Evolutionary conservation across 2,113 vertebrate species (phyloP), one percentile per base, ranked within the genome.

Genomic region (Excalfactoria chinensis): DNA sequence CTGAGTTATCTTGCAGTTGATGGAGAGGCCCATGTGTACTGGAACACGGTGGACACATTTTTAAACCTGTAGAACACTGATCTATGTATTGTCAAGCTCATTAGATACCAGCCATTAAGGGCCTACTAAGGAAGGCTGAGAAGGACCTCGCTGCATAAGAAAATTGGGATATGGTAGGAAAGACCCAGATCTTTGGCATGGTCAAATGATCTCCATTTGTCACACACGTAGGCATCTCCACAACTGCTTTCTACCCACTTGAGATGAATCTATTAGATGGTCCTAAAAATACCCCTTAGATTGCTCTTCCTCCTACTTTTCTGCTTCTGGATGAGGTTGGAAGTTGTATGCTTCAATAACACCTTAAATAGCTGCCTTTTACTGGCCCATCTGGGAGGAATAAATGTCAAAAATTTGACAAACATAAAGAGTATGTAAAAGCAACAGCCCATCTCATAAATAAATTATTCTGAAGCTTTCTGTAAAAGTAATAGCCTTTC

Each of bases 371-470:
- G 64, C 78, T 94, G 72, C 51, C 83, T 95, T 77, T 71, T 62
- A 70, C 60, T 74, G 56, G 82, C 64, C 60, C 60, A 74, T 74
- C 60, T 64, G 46, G 85, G 82, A 88, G 76, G 89, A 88, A 83
- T 77, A 95, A 94, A 76, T 40, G 82, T 80, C 85, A 93, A 68
- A 90, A 43, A n/a, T 35, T n/a, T 93, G 64, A 88, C 80, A 84
- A 91, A 93, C 68, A 66, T 80, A 58, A 93, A 79, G 13, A 74
- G 51, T n/a, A 48, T 7, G 40, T 74, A 93, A 95, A 70, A 94
- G 72, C 79, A 93, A 74, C 68, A 93, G 77, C 48, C 25, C 69
- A 74, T 88, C 88, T 93, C 82, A 72, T 95, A 91, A 95, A 91
- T 94, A 86, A 95, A 80, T 94, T 85, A 94, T 86, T 48, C 85